phyloP scores from a whole-genome alignment of 1,140 invertebrate genomes.

The Brachionus manjavacas region DNA sequence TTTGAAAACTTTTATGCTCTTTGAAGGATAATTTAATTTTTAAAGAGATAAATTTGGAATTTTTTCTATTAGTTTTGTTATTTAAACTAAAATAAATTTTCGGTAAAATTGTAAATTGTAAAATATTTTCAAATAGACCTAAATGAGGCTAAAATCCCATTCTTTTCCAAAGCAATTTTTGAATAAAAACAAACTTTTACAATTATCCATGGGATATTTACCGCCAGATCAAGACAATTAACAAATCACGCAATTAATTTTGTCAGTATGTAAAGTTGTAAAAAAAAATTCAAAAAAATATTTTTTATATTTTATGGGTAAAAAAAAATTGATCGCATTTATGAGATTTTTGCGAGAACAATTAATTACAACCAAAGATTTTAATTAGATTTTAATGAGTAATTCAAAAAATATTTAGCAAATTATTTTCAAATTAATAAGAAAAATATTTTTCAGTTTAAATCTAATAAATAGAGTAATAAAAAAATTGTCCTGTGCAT shows the following conservation, averaged over 20 bases:
- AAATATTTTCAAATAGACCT: not conserved
- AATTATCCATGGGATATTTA: not conserved
- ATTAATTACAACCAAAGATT: not conserved
- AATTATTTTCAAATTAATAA: not conserved
- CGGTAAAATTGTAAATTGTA: not conserved
- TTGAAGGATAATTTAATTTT: too few relatives aligned
- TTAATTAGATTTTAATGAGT: not conserved
- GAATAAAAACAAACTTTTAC: too few relatives aligned
- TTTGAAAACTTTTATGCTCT: too few relatives aligned
- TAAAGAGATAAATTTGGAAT: too few relatives aligned
- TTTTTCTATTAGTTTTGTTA: not conserved
- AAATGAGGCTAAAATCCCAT: not conserved
- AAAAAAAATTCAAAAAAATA: too few relatives aligned
- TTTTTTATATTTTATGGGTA: too few relatives aligned
- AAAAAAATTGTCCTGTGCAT: not conserved
- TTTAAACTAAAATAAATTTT: not conserved
- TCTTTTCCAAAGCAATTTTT: not conserved
- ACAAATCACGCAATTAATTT: not conserved
- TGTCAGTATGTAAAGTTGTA: too few relatives aligned
- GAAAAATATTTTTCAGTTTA: not conserved
- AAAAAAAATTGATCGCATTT: not conserved
- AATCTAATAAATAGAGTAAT: not conserved
- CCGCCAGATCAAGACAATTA: not conserved
- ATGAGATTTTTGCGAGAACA: not conserved
- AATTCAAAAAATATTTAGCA: not conserved